Conservation (phyloP, 2,797 vertebrate species). For the Sorex maritimensis region DNA sequence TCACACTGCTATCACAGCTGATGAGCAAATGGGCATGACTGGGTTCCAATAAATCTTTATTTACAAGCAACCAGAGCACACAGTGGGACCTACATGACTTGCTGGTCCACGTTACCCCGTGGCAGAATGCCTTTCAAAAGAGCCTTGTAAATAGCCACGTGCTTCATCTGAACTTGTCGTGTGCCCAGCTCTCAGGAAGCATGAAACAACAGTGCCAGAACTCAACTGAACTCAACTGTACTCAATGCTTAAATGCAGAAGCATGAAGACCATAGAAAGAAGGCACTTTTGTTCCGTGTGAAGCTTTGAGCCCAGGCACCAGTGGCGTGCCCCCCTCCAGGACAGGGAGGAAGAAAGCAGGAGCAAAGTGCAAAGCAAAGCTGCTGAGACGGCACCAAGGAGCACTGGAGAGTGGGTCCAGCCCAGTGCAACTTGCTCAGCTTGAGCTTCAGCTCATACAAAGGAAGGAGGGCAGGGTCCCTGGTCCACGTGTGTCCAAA, state of each 20-base stretch:
- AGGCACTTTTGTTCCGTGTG: no score
- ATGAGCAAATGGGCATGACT: constrained; percentile 9
- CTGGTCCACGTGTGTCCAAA: no score
- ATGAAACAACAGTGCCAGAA: constrained; percentile 64
- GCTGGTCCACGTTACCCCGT: constrained; percentile 7
- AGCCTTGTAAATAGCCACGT: constrained; percentile 25
- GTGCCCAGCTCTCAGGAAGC: constrained; percentile 57
- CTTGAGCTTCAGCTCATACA: no score
- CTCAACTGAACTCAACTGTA: neutral
- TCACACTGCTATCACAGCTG: constrained; percentile 12
- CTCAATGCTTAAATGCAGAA: constrained; percentile 59
- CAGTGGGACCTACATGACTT: neutral
- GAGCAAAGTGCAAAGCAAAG: no score
- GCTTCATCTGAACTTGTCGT: constrained; percentile 32
- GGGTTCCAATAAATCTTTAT: constrained; percentile 59
- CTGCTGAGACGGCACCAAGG: no score
- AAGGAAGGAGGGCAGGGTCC: no score
- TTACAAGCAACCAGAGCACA: constrained; percentile 24
- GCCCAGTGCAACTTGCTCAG: no score
- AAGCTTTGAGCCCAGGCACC: no score
- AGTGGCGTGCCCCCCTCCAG: no score
- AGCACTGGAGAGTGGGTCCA: no score
- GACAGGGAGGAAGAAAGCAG: no score
- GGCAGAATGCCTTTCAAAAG: constrained; percentile 62
- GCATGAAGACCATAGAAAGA: neutral